phyloP scores from a whole-genome alignment of 2,113 vertebrate species.

The Mobula birostris region DNA sequence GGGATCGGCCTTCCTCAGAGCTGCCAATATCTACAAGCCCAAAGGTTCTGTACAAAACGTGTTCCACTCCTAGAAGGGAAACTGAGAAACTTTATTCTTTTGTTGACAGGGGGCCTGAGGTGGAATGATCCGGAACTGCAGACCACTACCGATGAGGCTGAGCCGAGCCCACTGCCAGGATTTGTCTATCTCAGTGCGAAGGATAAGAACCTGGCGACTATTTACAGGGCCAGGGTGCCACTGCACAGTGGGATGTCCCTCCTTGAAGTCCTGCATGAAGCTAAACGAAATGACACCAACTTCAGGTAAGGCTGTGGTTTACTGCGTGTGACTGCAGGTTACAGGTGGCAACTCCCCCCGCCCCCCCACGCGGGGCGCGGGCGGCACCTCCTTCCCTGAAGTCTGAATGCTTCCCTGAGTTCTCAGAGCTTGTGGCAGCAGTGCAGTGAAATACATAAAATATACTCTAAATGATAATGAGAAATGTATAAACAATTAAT shows the following conservation, averaged over 20 bases:
- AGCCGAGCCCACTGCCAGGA: not conserved
- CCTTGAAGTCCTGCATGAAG: not conserved
- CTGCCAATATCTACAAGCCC: not conserved
- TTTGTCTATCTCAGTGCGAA: not conserved
- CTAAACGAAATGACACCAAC: not conserved
- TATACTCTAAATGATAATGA: too few relatives aligned
- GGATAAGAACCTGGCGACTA: too few relatives aligned
- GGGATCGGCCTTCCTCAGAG: too few relatives aligned
- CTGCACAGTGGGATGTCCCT: not conserved
- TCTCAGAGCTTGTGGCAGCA: too few relatives aligned
- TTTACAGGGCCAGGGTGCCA: not conserved
- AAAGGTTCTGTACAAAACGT: not conserved
- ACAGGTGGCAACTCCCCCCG: too few relatives aligned
- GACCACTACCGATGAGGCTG: not conserved
- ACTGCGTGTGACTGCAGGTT: too few relatives aligned
- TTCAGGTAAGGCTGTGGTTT: conserved; percentile 12
- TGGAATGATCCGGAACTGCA: too few relatives aligned
- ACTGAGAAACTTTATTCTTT: not conserved
- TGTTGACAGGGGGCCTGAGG: not conserved
- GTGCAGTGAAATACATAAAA: too few relatives aligned
- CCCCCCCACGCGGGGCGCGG: too few relatives aligned
- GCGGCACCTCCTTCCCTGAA: too few relatives aligned
- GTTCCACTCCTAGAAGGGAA: not conserved
- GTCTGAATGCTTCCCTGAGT: too few relatives aligned
- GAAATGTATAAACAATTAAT: too few relatives aligned